phyloP scores from a whole-genome alignment of 2,113 vertebrate genomes.

The Microcebus murinus region DNA sequence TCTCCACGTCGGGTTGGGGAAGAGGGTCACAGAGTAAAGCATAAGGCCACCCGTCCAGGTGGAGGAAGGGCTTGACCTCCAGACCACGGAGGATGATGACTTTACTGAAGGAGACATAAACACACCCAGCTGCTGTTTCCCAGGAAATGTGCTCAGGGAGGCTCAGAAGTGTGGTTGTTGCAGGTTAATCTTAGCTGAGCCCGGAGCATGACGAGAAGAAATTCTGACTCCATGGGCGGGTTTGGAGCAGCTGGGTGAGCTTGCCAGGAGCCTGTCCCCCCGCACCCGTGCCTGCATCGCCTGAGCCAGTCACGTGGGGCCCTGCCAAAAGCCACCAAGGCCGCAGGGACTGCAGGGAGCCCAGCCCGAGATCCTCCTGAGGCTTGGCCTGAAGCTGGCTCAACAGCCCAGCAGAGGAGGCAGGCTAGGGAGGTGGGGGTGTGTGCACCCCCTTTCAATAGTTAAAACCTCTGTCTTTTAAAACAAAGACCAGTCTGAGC shows the following conservation, averaged over 20 bases:
- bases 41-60: background rate
- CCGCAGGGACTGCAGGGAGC: background rate
- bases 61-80: background rate
- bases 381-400: background rate
- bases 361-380: background rate
- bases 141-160: background rate
- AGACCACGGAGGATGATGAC: accelerated
- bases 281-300: background rate
- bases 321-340: background rate
- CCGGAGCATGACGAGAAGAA: accelerated
- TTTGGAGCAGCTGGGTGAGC: background rate
- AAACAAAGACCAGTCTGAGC: background rate
- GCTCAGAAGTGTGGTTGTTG: background rate
- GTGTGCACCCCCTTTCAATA: accelerated
- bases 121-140: too few relatives aligned
- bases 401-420: too few relatives aligned
- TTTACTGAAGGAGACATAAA: background rate
- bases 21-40: background rate
- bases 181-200: too few relatives aligned
- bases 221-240: accelerated
- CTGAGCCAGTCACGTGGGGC: background rate
- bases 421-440: too few relatives aligned
- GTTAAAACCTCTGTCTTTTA: background rate
- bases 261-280: background rate
- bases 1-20: background rate